Conservation (phyloP, 2,888 invertebrate species). For the Steinernema hermaphroditum region DNA sequence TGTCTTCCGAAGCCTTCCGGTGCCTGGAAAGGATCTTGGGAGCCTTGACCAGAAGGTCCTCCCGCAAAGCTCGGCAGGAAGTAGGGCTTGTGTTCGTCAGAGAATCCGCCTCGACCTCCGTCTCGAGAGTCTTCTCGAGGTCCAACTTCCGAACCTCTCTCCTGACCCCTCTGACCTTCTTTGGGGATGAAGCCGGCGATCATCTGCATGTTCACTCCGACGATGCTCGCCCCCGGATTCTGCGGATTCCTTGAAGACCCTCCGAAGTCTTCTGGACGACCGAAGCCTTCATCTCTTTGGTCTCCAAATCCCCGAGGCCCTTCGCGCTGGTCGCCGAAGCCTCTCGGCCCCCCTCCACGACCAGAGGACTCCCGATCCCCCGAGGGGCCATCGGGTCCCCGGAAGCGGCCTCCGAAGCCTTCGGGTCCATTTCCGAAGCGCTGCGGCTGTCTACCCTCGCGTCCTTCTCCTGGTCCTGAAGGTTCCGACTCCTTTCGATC, state of each 20-base stretch:
- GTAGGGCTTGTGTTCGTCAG: background rate
- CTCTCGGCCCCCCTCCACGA: background rate
- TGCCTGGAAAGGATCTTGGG: background rate
- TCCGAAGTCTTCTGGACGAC: background rate
- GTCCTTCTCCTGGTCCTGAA: background rate
- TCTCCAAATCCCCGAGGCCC: background rate
- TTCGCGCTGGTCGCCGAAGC: background rate
- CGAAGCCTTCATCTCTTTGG: background rate
- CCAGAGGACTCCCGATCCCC: background rate
- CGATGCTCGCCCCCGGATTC: slow-evolving; percentile 43
- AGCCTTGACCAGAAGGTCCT: background rate
- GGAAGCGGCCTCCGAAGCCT: background rate
- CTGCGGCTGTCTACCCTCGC: background rate
- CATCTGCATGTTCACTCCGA: slow-evolving; percentile 54
- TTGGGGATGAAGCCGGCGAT: slow-evolving; percentile 40
- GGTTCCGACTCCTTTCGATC: too few relatives aligned
- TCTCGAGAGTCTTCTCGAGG: background rate
- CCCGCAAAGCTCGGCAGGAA: background rate
- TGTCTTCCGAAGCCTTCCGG: background rate
- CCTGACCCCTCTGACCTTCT: background rate
- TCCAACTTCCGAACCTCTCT: background rate
- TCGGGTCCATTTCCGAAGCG: background rate
- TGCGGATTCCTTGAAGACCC: slow-evolving; percentile 73
- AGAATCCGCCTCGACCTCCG: background rate
- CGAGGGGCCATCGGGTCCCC: background rate